Evolutionary conservation across 2,888 invertebrate species (phyloP).

Genomic region (Meiosimyza decipiens): DNA sequence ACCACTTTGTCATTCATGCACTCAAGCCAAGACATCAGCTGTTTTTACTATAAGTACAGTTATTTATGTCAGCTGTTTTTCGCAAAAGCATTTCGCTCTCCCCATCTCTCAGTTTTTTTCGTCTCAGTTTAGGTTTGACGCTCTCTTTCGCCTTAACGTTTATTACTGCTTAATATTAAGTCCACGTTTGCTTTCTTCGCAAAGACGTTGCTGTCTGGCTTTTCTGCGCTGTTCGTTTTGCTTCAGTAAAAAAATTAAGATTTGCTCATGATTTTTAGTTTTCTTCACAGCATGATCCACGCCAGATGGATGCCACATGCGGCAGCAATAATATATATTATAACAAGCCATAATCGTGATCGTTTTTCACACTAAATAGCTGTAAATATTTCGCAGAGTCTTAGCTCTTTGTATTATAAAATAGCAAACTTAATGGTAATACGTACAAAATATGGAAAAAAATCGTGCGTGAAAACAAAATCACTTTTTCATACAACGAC

Average conservation of each 20-base stretch:
- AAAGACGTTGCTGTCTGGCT: neutral
- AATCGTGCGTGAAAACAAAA: no score
- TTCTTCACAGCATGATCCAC: slow-evolving; percentile 2
- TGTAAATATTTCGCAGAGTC: no score
- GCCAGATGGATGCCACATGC: neutral
- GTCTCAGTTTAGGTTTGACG: neutral
- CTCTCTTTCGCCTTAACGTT: neutral
- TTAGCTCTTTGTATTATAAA: no score
- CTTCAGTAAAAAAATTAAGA: slow-evolving; percentile 8
- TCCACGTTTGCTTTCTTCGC: slow-evolving; percentile 13
- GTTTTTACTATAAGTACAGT: slow-evolving; percentile 31
- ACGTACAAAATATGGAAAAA: no score
- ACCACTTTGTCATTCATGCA: neutral
- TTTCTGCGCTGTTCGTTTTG: neutral
- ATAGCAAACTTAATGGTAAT: no score
- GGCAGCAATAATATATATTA: no score
- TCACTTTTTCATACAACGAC: no score
- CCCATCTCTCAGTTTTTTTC: neutral
- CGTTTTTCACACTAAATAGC: neutral
- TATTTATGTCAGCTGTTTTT: slow-evolving; percentile 9
- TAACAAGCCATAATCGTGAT: slow-evolving; percentile 17
- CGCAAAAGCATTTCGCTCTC: slow-evolving; percentile 1
- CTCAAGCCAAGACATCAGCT: slow-evolving; percentile 9
- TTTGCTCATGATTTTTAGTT: slow-evolving; percentile 26
- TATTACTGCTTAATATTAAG: neutral